These are phyloP conservation scores for Tichodroma muraria DNA, from an alignment of 2,113 vertebrate genomes.

Conservation along the genomic window DNA sequence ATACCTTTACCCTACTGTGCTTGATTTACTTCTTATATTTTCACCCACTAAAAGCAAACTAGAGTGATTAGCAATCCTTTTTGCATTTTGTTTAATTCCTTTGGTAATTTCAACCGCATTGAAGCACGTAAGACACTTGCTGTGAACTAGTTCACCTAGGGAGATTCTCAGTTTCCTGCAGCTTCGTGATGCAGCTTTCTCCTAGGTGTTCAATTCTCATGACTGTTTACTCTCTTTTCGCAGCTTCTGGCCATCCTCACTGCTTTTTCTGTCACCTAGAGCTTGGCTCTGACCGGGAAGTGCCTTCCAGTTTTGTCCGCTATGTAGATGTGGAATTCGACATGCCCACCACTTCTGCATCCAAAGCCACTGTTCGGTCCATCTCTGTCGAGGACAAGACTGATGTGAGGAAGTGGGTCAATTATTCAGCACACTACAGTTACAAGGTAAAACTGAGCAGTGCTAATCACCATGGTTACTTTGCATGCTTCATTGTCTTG, in stretches of 20 bases:
- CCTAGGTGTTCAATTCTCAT: neutral
- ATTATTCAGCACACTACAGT: constrained; percentile 84
- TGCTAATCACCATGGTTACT: neutral
- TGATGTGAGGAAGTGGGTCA: constrained; percentile 84
- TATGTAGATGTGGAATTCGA: constrained; percentile 83
- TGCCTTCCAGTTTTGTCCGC: constrained; percentile 77
- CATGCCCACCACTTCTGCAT: constrained; percentile 84
- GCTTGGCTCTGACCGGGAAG: constrained; percentile 86
- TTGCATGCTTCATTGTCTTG: neutral
- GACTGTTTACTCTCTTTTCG: neutral
- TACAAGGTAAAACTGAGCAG: constrained; percentile 76
- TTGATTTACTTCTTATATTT: neutral
- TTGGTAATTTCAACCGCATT: neutral
- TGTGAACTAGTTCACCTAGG: neutral
- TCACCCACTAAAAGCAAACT: neutral
- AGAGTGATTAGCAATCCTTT: neutral
- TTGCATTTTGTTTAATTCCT: neutral
- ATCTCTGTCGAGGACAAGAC: constrained; percentile 79
- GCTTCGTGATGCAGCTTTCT: neutral
- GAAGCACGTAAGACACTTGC: neutral
- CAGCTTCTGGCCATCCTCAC: constrained; percentile 84
- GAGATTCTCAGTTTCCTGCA: neutral
- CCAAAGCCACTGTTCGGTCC: constrained; percentile 79
- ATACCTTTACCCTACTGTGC: neutral
- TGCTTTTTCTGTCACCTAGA: constrained; percentile 89